Conservation (phyloP, 2,113 vertebrate genomes). For the Cathartes aura region DNA sequence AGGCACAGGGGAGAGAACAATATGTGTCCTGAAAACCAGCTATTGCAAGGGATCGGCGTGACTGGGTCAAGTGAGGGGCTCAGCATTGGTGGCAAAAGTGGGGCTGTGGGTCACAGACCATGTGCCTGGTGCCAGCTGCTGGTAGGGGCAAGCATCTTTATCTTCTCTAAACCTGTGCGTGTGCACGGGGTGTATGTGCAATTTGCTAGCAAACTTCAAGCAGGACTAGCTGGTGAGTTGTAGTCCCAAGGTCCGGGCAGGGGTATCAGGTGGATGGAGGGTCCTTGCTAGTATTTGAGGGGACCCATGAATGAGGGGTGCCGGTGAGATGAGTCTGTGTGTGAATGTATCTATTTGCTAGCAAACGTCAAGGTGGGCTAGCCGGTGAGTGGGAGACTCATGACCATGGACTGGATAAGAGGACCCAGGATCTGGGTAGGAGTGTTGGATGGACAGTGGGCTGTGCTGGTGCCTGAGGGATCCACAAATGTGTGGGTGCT, state of each 20-base stretch:
- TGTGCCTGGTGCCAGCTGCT: background rate
- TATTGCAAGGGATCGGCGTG: accelerated
- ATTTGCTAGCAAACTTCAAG: background rate
- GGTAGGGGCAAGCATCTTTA: background rate
- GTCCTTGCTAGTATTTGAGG: background rate
- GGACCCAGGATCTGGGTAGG: background rate
- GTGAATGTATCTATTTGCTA: background rate
- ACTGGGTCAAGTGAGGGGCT: background rate
- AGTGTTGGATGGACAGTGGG: background rate
- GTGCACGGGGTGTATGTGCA: background rate
- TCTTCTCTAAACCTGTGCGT: background rate
- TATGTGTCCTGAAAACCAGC: background rate
- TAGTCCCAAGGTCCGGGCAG: background rate
- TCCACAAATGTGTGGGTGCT: background rate
- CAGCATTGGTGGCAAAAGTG: accelerated
- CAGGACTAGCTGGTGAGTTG: background rate
- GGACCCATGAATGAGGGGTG: background rate
- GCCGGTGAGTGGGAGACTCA: background rate
- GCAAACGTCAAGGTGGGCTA: background rate
- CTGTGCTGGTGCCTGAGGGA: background rate
- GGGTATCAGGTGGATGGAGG: too few species aligned
- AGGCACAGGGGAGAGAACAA: background rate
- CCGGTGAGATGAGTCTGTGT: background rate
- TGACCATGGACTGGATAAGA: background rate
- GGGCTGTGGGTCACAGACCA: background rate